Evolutionary conservation across 2,797 vertebrate genomes (phyloP), one percentile per base, ranked within the genome.

Genomic region (Falco biarmicus): DNA sequence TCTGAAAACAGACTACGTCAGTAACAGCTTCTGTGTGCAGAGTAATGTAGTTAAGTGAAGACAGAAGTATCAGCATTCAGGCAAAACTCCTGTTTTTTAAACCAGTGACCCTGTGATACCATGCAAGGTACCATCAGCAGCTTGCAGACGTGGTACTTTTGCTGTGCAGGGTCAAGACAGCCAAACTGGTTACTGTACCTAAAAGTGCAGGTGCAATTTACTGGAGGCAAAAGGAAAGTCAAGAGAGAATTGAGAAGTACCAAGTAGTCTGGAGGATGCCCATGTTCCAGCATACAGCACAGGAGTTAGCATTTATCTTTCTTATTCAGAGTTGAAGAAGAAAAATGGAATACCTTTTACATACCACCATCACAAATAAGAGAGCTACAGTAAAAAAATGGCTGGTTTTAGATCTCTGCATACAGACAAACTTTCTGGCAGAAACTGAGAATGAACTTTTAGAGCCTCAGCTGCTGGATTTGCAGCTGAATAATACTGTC

Each of bases 61-160:
- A 20, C 12, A 26, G 13, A 76, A 65, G 9, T 37, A 73, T 4
- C 47, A 59, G 9, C 25, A 21, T 21, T 11, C 51, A 87, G 64
- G 28, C 63, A 59, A 76, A 83, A 5, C 6, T 39, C n/a, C 15
- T 7, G 1, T 60, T 89, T 63, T 51, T 85, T 29, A 48, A 64
- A 32, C 15, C 43, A 47, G 50, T 4, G 26, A 16, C 28, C 10
- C 22, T 39, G 31, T 53, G 47, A 28, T 28, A 24, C 22, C 25
- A 34, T 13, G 34, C 11, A 34, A 39, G 11, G 64, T 17, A 37
- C 29, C 70, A 63, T 15, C 16, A 43, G 69, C 69, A 78, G 74
- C 24, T 84, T 57, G 11, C 24, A 60, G 19, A 24, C 41, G 3
- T 1, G 0, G 2, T 10, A 75, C 18, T 5, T 19, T 17, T 37